Percentiles rank a stretch among this genome's conserved stretches.
Conservation (phyloP, 2,113 vertebrate species). For the Odontesthes bonariensis region DNA sequence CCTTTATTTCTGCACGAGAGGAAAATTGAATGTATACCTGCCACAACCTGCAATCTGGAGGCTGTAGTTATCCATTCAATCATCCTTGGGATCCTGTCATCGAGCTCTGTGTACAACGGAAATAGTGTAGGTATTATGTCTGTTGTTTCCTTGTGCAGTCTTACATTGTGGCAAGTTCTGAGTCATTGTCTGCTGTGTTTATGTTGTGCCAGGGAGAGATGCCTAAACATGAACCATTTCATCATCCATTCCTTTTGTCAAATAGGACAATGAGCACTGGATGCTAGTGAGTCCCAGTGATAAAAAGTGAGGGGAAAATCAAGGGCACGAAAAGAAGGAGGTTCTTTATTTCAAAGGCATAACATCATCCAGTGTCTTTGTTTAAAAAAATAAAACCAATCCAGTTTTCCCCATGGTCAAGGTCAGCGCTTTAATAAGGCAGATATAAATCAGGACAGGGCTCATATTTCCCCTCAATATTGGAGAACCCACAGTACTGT, state of each 20-base stretch:
- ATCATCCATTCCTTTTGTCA: constrained; percentile 70
- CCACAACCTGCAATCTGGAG: constrained; percentile 25
- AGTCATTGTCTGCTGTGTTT: constrained; percentile 64
- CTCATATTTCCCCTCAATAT: constrained; percentile 67
- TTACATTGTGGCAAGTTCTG: constrained; percentile 48
- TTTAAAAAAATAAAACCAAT: constrained; percentile 63
- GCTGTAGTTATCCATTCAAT: constrained; percentile 53
- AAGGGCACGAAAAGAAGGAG: constrained; percentile 33
- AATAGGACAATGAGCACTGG: constrained; percentile 60
- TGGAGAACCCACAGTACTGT: constrained; percentile 58
- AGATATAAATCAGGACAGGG: constrained; percentile 72
- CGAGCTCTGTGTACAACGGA: constrained; percentile 34
- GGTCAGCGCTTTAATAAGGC: constrained; percentile 76
- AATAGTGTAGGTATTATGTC: constrained; percentile 29
- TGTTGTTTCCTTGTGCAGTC: constrained; percentile 45
- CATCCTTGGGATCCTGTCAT: constrained; percentile 48
- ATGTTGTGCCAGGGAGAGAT: constrained; percentile 56
- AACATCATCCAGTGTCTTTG: constrained; percentile 49
- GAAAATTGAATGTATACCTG: constrained; percentile 34
- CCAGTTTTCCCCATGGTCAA: constrained; percentile 64
- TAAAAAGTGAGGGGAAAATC: constrained; percentile 15
- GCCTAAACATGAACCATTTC: constrained; percentile 58
- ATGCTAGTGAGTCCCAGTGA: constrained; percentile 38
- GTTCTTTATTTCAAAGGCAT: constrained; percentile 49
- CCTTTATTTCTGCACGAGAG: constrained; percentile 20